Evolutionary conservation across 2,797 vertebrate species (phyloP).

Genomic region (Orestias chungarensis): DNA sequence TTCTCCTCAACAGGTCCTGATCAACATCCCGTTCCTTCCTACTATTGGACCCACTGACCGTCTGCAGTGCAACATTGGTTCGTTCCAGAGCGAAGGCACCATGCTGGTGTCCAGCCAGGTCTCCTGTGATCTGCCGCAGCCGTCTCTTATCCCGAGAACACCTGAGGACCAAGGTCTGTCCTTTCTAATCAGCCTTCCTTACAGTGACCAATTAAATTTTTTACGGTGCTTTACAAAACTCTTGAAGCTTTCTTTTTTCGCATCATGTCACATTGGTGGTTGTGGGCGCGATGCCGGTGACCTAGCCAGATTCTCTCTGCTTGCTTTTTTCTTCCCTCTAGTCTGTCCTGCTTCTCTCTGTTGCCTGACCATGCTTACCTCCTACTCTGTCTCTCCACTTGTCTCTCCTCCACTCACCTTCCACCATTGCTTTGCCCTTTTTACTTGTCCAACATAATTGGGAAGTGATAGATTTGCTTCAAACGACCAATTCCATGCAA

Average conservation of each 20-base stretch:
- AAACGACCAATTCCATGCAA: too few species aligned
- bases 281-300: too few species aligned
- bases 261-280: neutral
- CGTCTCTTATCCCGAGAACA: slow-evolving; percentile 80
- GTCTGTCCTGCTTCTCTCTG: too few species aligned
- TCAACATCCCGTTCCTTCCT: slow-evolving; percentile 77
- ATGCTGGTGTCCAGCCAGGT: slow-evolving; percentile 74
- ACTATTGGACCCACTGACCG: slow-evolving; percentile 66
- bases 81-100: slow-evolving; percentile 54
- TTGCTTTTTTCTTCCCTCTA: too few species aligned
- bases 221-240: neutral
- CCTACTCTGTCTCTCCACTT: too few species aligned
- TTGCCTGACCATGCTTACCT: too few species aligned
- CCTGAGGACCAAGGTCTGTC: slow-evolving; percentile 84
- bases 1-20: slow-evolving; percentile 68
- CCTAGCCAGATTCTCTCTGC: too few species aligned
- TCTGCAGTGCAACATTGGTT: slow-evolving; percentile 68
- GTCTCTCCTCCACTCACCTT: too few species aligned
- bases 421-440: too few species aligned
- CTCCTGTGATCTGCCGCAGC: slow-evolving; percentile 74
- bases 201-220: slow-evolving; percentile 7
- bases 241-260: neutral
- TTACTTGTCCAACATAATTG: too few species aligned
- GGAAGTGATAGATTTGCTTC: too few species aligned
- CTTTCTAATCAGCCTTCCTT: slow-evolving; percentile 7